Conservation (phyloP, 2,113 vertebrate species). For the Lipophrys pholis region DNA sequence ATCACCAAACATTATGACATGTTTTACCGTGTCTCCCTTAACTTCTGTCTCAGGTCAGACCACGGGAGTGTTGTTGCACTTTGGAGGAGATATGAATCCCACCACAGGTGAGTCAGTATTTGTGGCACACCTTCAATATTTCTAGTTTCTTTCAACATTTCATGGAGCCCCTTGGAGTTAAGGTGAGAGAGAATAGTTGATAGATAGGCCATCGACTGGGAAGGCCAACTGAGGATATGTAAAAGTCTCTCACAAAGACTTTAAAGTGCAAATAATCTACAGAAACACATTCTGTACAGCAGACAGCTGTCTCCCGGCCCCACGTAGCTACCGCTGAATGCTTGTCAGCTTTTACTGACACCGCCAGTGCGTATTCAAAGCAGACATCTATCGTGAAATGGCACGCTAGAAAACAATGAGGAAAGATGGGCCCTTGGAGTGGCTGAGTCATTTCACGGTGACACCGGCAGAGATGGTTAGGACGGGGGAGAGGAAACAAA, state of each 20-base stretch:
- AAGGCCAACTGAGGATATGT: conserved; percentile 40
- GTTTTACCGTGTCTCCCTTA: background rate
- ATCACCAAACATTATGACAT: background rate
- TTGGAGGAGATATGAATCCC: conserved; percentile 12
- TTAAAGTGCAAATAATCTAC: conserved; percentile 65
- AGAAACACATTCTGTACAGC: conserved; percentile 40
- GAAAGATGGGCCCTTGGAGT: conserved; percentile 47
- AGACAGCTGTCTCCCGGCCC: conserved; percentile 47
- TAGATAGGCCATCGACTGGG: conserved; percentile 19
- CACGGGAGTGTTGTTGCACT: background rate
- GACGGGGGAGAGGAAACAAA: conserved; percentile 15
- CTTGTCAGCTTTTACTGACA: conserved; percentile 65
- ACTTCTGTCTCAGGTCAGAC: background rate
- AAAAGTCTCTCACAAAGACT: conserved; percentile 35
- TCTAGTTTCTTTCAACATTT: conserved; percentile 22
- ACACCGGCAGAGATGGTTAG: conserved; percentile 25
- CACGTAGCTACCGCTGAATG: conserved; percentile 21
- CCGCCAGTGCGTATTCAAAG: conserved; percentile 28
- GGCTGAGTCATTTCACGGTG: conserved; percentile 60
- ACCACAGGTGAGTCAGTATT: background rate
- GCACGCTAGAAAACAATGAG: conserved; percentile 48
- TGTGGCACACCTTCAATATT: background rate
- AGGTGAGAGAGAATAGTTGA: conserved; percentile 48
- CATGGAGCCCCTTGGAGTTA: background rate
- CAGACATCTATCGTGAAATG: conserved; percentile 45